Evolutionary conservation across 2,797 vertebrate species (phyloP).

Genomic region (Holocentrus rufus): DNA sequence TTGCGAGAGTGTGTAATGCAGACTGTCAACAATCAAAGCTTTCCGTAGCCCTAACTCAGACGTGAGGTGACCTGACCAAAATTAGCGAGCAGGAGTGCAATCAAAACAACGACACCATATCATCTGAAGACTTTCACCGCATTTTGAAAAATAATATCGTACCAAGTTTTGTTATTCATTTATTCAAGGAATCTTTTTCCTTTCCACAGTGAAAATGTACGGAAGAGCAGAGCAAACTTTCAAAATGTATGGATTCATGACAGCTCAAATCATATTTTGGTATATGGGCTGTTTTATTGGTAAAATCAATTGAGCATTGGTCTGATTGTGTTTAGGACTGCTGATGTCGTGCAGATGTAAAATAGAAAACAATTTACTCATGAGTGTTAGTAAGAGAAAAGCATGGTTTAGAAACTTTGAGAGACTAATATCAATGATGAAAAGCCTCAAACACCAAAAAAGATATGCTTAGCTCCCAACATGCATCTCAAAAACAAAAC

Average conservation of each 20-base stretch:
- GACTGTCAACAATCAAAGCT: constrained; percentile 6
- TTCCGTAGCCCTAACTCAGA: background rate
- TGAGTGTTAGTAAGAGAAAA: background rate
- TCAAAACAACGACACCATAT: constrained; percentile 2
- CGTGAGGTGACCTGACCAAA: background rate
- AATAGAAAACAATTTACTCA: constrained; percentile 1
- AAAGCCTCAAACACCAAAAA: too few species aligned
- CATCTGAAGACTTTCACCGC: background rate
- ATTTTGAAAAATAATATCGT: background rate
- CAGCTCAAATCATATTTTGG: background rate
- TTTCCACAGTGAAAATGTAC: too few species aligned
- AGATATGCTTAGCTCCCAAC: background rate
- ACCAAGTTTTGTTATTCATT: background rate
- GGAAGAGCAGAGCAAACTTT: background rate
- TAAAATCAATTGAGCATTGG: background rate
- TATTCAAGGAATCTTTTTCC: background rate
- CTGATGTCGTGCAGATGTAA: background rate
- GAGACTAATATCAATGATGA: too few species aligned
- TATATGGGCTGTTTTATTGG: background rate
- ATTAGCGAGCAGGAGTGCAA: background rate
- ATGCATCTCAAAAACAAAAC: background rate
- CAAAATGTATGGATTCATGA: background rate
- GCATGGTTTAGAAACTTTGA: background rate
- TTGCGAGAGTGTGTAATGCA: background rate
- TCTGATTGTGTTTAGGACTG: background rate